Percentiles rank a stretch among this genome's conserved stretches.
Evolutionary conservation across 1,140 invertebrate genomes (phyloP).

Genomic region (Achroia grisella): DNA sequence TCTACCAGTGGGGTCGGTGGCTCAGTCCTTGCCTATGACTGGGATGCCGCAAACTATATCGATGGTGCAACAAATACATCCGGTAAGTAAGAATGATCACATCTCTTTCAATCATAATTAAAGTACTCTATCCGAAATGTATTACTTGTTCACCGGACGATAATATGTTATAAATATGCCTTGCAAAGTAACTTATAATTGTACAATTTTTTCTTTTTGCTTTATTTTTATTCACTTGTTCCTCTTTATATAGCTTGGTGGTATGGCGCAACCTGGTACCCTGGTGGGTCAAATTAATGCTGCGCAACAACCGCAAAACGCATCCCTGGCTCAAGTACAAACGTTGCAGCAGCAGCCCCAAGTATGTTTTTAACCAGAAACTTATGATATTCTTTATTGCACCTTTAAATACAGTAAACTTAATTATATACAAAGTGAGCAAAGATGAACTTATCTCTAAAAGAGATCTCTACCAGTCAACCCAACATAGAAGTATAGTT

Average conservation of each 20-base stretch:
- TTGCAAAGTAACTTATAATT: too few relatives aligned
- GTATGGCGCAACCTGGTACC: conserved; percentile 65
- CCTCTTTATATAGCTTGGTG: conserved; percentile 38
- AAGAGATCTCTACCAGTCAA: too few relatives aligned
- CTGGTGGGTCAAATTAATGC: conserved; percentile 63
- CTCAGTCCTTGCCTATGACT: conserved; percentile 53
- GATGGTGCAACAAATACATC: conserved; percentile 68
- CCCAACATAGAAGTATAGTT: background rate
- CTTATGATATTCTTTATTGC: too few relatives aligned
- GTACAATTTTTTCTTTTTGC: background rate
- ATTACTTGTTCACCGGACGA: too few relatives aligned
- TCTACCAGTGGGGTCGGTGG: conserved; percentile 54
- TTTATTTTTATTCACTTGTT: background rate
- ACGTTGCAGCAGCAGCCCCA: conserved; percentile 56
- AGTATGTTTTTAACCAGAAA: conserved; percentile 21
- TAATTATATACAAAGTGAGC: too few relatives aligned
- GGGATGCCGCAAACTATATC: conserved; percentile 61
- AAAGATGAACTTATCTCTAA: too few relatives aligned
- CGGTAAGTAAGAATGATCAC: conserved; percentile 51
- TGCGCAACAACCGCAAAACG: conserved; percentile 45
- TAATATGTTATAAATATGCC: too few relatives aligned
- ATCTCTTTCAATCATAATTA: too few relatives aligned
- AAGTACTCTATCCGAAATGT: too few relatives aligned
- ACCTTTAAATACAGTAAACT: too few relatives aligned
- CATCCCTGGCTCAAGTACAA: conserved; percentile 63